These are phyloP conservation scores for Dolichomitus sp. DNA, from an alignment of 2,888 invertebrate genomes.

Conservation along the genomic window DNA sequence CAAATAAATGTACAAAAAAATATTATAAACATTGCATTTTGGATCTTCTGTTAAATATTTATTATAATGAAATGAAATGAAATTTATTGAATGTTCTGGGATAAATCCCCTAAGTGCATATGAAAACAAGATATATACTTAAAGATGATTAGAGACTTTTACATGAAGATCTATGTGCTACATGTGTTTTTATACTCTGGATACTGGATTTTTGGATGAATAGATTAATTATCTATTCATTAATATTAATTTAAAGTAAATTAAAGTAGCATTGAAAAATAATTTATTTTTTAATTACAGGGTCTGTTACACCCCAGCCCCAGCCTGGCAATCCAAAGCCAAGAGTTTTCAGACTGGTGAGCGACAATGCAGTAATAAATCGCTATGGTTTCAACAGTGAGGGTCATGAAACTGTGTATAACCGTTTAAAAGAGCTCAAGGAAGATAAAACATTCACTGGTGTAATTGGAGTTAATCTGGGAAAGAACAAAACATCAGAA, in stretches of 20 bases:
- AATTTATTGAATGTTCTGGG: no score
- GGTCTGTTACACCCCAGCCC: slow-evolving; percentile 96
- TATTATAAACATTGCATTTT: no score
- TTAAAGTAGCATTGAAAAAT: neutral
- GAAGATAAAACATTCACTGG: slow-evolving; percentile 88
- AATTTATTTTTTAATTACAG: slow-evolving; percentile 65
- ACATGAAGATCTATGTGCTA: no score
- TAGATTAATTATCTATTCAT: no score
- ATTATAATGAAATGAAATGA: no score
- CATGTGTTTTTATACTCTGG: no score
- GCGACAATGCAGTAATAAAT: slow-evolving; percentile 97
- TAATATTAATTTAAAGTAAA: no score
- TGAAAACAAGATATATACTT: no score
- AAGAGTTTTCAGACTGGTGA: slow-evolving; percentile 94
- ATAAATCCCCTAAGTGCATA: no score
- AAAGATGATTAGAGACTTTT: no score
- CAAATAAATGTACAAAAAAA: neutral
- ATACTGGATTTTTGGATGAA: neutral
- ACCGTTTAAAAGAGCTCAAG: slow-evolving; percentile 89
- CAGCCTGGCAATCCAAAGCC: slow-evolving; percentile 98
- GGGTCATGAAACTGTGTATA: slow-evolving; percentile 93
- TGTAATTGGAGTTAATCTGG: slow-evolving; percentile 97
- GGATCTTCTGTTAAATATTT: no score
- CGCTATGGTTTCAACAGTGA: slow-evolving; percentile 99
- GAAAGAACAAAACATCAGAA: slow-evolving; percentile 95